phyloP scores from a whole-genome alignment of 2,888 invertebrate genomes.

The Ischnura elegans region DNA sequence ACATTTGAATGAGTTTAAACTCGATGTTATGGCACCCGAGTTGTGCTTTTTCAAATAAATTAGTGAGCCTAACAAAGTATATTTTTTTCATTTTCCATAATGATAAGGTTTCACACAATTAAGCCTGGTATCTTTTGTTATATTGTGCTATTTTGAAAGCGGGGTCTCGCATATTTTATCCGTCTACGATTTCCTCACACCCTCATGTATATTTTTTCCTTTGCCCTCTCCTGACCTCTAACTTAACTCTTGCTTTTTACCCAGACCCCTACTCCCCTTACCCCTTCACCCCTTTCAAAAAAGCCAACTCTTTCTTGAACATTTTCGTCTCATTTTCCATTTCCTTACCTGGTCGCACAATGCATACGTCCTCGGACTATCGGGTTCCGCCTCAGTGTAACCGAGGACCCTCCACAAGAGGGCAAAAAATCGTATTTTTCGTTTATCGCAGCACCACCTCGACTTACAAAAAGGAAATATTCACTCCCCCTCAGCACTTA shows the following conservation, averaged over 20 bases:
- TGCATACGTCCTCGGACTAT: constrained; percentile 44
- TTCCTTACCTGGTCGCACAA: constrained; percentile 49
- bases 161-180: too few relatives aligned
- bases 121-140: too few relatives aligned
- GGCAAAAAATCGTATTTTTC: background rate
- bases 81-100: too few relatives aligned
- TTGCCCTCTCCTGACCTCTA: background rate
- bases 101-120: too few relatives aligned
- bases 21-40: too few relatives aligned
- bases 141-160: too few relatives aligned
- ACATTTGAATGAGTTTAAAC: too few relatives aligned
- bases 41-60: too few relatives aligned
- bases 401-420: constrained; percentile 35
- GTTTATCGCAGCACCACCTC: background rate
- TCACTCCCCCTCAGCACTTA: background rate
- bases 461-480: background rate
- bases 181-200: background rate
- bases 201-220: background rate
- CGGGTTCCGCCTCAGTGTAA: constrained; percentile 39
- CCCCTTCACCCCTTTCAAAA: background rate
- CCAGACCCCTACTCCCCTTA: background rate
- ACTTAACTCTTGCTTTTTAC: too few relatives aligned
- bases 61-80: too few relatives aligned
- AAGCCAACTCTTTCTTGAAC: background rate
- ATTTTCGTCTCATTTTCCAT: background rate